phyloP scores from a whole-genome alignment of 2,797 vertebrate species.

The Poecilia gillii region DNA sequence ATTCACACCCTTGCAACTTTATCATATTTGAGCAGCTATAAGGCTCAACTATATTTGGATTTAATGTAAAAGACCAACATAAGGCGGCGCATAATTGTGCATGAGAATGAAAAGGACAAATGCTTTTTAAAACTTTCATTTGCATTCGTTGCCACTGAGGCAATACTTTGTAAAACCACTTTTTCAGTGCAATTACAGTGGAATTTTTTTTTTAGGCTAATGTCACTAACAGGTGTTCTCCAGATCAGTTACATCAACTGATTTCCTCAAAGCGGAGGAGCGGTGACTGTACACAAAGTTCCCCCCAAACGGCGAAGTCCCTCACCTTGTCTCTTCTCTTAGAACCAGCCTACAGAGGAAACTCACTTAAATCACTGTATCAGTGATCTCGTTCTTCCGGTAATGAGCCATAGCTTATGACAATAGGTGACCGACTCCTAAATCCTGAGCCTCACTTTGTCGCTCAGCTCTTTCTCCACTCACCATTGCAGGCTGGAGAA shows the following conservation, averaged over 20 bases:
- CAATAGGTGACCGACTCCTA: neutral
- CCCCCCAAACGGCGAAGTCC: neutral
- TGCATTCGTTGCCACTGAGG: neutral
- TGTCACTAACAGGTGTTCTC: neutral
- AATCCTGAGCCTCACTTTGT: neutral
- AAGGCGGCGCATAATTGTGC: neutral
- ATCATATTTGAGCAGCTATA: neutral
- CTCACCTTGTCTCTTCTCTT: neutral
- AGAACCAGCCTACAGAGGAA: neutral
- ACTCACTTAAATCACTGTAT: neutral
- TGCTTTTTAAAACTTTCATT: neutral
- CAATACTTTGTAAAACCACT: neutral
- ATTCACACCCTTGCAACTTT: neutral
- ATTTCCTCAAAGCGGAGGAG: neutral
- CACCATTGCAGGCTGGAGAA: neutral
- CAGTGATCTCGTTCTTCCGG: neutral
- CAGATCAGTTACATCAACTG: neutral
- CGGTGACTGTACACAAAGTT: neutral
- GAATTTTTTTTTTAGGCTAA: neutral
- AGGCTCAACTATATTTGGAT: neutral
- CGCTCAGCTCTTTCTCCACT: neutral
- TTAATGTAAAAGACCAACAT: neutral
- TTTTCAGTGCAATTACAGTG: neutral
- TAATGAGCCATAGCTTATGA: neutral
- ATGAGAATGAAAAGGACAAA: neutral